Evolutionary conservation across 1,140 invertebrate species (phyloP).

Genomic region (Conus ventricosus): DNA sequence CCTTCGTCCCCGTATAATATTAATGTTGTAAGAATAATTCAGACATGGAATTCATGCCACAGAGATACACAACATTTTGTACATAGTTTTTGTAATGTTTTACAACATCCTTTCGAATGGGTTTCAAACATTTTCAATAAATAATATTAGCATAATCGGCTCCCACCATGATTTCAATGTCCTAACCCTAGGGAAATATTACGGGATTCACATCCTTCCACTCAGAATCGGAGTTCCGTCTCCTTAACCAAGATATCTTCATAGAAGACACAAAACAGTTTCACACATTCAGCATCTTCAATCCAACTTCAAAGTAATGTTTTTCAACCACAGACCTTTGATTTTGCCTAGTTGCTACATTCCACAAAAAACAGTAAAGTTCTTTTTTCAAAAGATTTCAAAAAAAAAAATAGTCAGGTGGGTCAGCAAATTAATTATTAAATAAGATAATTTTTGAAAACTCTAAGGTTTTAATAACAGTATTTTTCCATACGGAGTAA

Average conservation of each 20-base stretch:
- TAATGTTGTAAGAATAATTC: too few relatives aligned
- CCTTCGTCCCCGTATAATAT: too few relatives aligned
- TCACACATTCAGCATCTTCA: not conserved
- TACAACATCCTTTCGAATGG: too few relatives aligned
- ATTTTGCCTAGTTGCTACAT: not conserved
- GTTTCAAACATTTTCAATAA: too few relatives aligned
- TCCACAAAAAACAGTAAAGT: not conserved
- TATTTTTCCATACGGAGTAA: not conserved
- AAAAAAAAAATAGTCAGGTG: not conserved
- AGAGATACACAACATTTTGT: too few relatives aligned
- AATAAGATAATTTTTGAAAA: slow-evolving; percentile 1
- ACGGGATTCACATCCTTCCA: not conserved
- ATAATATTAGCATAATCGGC: too few relatives aligned
- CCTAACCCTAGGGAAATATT: too few relatives aligned
- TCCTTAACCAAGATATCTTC: slow-evolving; percentile 1
- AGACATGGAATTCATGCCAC: too few relatives aligned
- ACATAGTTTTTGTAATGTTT: too few relatives aligned
- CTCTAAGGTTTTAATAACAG: slow-evolving; percentile 6
- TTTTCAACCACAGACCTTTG: not conserved
- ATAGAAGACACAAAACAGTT: not conserved
- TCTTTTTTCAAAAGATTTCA: too few relatives aligned
- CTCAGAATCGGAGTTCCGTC: not conserved
- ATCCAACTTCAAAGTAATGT: not conserved
- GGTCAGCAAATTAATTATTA: not conserved
- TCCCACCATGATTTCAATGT: too few relatives aligned